These are phyloP conservation scores for Cyphomyrus discorhynchus DNA, from an alignment of 2,113 vertebrate genomes.

Conservation along the genomic window DNA sequence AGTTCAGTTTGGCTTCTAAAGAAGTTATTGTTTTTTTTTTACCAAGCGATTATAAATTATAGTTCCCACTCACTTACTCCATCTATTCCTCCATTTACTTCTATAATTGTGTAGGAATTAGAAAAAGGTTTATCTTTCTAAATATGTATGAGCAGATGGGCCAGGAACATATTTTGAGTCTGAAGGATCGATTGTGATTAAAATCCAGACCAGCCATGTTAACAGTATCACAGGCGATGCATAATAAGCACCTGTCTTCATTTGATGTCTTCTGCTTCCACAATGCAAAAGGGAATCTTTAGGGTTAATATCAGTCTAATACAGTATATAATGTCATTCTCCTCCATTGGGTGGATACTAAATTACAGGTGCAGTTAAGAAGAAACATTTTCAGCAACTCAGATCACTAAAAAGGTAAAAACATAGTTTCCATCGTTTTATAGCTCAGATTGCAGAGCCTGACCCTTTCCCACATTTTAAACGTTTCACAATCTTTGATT, in stretches of 20 bases:
- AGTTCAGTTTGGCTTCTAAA: background rate
- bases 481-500: background rate
- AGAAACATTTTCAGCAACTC: background rate
- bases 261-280: background rate
- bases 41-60: background rate
- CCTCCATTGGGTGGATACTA: background rate
- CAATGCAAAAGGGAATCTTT: background rate
- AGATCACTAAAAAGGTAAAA: background rate
- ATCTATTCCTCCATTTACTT: background rate
- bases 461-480: background rate
- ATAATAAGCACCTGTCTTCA: background rate
- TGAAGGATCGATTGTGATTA: slow-evolving; percentile 4
- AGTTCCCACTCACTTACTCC: background rate
- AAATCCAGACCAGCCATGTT: slow-evolving; percentile 3
- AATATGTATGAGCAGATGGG: slow-evolving; percentile 2
- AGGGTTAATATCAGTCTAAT: background rate
- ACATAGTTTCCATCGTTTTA: background rate
- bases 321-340: background rate
- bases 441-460: background rate
- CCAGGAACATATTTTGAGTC: slow-evolving; percentile 3
- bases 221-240: background rate
- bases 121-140: background rate
- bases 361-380: background rate
- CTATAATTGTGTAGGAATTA: background rate
- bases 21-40: background rate